These are phyloP conservation scores for Leptarthrus brevirostris DNA, from an alignment of 2,888 invertebrate species.

Conservation along the genomic window DNA sequence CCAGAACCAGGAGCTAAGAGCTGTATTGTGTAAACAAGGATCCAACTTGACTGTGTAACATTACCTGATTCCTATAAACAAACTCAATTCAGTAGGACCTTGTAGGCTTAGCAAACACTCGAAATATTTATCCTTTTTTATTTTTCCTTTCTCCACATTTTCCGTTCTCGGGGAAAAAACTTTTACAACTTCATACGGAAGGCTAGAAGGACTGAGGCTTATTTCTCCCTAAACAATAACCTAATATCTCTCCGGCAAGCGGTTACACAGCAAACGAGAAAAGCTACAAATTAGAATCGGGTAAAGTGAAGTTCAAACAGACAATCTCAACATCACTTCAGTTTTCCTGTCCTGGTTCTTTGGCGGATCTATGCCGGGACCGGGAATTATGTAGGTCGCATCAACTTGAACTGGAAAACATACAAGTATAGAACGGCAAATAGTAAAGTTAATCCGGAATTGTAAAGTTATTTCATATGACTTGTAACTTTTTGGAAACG, in stretches of 20 bases:
- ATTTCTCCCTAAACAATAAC: slow-evolving; percentile 15
- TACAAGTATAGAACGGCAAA: no score
- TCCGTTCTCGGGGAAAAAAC: neutral
- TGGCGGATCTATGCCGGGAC: no score
- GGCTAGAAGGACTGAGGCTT: neutral
- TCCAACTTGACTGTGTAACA: slow-evolving; percentile 15
- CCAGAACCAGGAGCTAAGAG: slow-evolving; percentile 3
- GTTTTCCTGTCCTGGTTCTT: neutral
- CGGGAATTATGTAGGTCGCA: no score
- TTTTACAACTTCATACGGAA: slow-evolving; percentile 28
- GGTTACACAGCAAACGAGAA: slow-evolving; percentile 17
- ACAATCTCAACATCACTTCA: slow-evolving; percentile 34
- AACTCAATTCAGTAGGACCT: slow-evolving; percentile 31
- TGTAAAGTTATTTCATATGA: slow-evolving; percentile 10
- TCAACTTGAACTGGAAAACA: neutral
- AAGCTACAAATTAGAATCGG: slow-evolving; percentile 37
- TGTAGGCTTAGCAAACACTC: slow-evolving; percentile 19
- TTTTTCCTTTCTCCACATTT: neutral
- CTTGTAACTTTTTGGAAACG: neutral
- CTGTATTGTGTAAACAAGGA: slow-evolving; percentile 14
- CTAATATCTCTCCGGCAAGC: slow-evolving; percentile 20
- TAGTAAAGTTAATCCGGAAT: neutral
- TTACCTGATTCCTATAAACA: slow-evolving; percentile 39
- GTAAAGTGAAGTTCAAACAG: slow-evolving; percentile 42
- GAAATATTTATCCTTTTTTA: slow-evolving; percentile 19